Evolutionary conservation across 1,140 invertebrate species (phyloP).

Genomic region (Paralvinella palmiformis): DNA sequence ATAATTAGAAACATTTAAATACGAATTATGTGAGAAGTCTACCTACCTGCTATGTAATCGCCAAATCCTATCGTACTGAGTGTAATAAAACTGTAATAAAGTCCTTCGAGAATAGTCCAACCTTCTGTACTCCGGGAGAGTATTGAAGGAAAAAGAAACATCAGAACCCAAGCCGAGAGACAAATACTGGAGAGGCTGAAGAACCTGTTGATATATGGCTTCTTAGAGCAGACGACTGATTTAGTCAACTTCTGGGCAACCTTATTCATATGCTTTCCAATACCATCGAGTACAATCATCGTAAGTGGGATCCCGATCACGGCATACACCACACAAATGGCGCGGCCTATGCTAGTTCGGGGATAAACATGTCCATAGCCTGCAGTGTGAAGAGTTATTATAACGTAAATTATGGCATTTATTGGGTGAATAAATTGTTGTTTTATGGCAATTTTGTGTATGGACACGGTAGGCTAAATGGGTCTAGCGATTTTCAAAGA

Average conservation of each 20-base stretch:
- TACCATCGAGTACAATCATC: slow-evolving; percentile 50
- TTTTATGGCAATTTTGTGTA: too few species aligned
- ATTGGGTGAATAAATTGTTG: too few species aligned
- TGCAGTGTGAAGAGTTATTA: not conserved
- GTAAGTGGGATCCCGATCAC: slow-evolving; percentile 89
- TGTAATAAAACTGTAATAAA: not conserved
- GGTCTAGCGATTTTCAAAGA: too few species aligned
- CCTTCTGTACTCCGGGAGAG: not conserved
- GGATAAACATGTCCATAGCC: slow-evolving; percentile 49
- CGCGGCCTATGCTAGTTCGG: slow-evolving; percentile 70
- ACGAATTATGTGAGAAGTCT: too few species aligned
- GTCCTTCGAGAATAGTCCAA: not conserved
- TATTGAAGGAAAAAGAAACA: not conserved
- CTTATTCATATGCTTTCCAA: slow-evolving; percentile 22
- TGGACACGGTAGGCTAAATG: too few species aligned
- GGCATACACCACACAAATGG: slow-evolving; percentile 83
- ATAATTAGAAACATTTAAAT: too few species aligned
- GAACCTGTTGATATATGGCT: not conserved
- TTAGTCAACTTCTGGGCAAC: not conserved
- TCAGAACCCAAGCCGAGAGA: not conserved
- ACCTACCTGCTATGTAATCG: not conserved
- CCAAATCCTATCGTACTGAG: not conserved
- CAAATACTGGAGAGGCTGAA: not conserved
- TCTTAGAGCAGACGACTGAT: not conserved
- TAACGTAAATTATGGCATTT: not conserved